Conservation (phyloP, 2,888 invertebrate genomes). For the Tineola bisselliella region DNA sequence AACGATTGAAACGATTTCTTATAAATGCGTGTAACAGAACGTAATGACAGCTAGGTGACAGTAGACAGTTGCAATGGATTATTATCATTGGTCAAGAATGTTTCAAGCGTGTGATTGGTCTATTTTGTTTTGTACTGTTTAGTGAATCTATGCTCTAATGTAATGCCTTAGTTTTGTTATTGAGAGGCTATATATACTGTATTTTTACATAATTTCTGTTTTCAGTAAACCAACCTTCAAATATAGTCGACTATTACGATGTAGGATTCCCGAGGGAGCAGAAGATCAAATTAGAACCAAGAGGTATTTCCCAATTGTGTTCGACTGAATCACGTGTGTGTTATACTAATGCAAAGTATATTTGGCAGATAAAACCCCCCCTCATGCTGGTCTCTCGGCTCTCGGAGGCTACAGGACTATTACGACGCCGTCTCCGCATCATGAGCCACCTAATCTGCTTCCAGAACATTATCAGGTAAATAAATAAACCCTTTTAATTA, state of each 20-base stretch:
- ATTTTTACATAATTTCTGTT: neutral
- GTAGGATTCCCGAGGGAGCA: conserved; percentile 16
- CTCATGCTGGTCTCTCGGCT: conserved; percentile 31
- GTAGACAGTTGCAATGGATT: no score
- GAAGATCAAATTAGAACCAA: conserved; percentile 30
- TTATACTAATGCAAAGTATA: no score
- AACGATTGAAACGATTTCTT: no score
- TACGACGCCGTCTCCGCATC: conserved; percentile 26
- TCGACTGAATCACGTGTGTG: no score
- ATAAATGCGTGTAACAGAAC: no score
- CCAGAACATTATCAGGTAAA: conserved; percentile 16
- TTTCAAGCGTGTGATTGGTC: no score
- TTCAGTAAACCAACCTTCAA: conserved; percentile 13
- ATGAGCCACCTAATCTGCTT: conserved; percentile 14
- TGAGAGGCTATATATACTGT: neutral
- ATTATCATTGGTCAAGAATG: no score
- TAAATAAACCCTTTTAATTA: no score
- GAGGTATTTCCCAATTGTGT: conserved; percentile 31
- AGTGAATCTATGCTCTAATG: no score
- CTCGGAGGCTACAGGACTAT: conserved; percentile 12
- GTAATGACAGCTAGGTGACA: no score
- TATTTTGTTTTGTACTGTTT: no score
- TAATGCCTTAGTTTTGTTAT: neutral
- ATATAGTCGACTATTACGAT: conserved; percentile 11
- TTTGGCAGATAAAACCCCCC: conserved; percentile 30